These are phyloP conservation scores for Ladona fulva DNA, from an alignment of 1,140 invertebrate species.

Conservation along the genomic window DNA sequence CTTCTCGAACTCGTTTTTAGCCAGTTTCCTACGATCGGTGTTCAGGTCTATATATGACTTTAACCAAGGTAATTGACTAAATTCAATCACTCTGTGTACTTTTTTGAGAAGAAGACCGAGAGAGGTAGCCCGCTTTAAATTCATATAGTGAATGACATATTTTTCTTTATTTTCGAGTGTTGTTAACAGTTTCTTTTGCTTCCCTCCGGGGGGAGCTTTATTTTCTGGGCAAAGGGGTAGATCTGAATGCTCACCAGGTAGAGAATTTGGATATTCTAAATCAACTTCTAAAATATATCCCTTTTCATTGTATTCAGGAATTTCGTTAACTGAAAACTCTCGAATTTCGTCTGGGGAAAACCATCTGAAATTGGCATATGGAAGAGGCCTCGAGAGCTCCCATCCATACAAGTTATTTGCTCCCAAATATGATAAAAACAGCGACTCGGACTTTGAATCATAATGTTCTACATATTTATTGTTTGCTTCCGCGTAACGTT, in stretches of 20 bases:
- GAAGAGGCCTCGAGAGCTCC: background rate
- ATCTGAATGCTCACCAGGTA: background rate
- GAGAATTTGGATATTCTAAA: background rate
- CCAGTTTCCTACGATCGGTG: background rate
- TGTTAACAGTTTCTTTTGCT: background rate
- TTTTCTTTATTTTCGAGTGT: background rate
- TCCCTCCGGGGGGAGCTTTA: too few species aligned
- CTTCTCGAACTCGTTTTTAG: too few species aligned
- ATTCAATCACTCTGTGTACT: background rate
- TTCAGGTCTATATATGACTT: background rate
- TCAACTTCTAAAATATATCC: background rate
- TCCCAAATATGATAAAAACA: background rate
- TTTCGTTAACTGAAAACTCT: too few species aligned
- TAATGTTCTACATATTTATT: too few species aligned
- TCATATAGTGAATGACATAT: background rate
- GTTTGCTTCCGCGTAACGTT: too few species aligned
- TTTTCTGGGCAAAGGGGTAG: background rate
- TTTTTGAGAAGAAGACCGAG: background rate
- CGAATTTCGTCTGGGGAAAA: background rate
- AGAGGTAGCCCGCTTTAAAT: background rate
- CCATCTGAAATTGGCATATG: background rate
- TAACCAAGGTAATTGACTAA: background rate
- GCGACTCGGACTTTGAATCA: background rate
- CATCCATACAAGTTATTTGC: background rate
- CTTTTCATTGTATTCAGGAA: background rate